Percentiles rank a stretch among this genome's conserved stretches.
Evolutionary conservation across 2,888 invertebrate genomes (phyloP).

Genomic region (Acholoe squamosa): DNA sequence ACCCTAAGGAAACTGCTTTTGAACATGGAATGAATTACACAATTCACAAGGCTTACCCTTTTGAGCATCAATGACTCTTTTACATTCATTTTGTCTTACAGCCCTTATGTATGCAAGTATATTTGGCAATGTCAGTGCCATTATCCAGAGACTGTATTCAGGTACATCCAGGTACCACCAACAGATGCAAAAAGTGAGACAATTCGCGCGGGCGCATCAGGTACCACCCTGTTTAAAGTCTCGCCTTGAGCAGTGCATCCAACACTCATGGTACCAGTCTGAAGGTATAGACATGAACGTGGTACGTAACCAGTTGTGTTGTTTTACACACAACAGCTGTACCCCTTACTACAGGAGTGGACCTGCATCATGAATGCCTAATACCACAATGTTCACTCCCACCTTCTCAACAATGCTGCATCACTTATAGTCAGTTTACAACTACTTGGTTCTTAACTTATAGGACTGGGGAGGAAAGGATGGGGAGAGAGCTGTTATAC

Average conservation of each 20-base stretch:
- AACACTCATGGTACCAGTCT: constrained; percentile 99
- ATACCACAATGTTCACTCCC: not conserved
- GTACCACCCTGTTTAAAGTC: constrained; percentile 98
- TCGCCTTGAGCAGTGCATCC: constrained; percentile 98
- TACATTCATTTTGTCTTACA: constrained; percentile 82
- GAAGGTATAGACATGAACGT: constrained; percentile 94
- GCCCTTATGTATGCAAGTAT: constrained; percentile 99
- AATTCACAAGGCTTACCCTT: too few species aligned
- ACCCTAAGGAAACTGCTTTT: too few species aligned
- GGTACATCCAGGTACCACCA: constrained; percentile 99
- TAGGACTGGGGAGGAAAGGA: too few species aligned
- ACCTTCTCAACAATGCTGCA: not conserved
- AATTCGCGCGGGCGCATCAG: constrained; percentile 99
- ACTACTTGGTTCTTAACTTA: too few species aligned
- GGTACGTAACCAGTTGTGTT: constrained; percentile 46
- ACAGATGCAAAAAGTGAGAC: constrained; percentile 97
- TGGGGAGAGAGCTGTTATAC: too few species aligned
- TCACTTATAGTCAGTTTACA: not conserved
- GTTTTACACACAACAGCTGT: not conserved
- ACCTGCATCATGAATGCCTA: not conserved
- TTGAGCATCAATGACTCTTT: not conserved
- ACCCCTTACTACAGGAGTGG: not conserved
- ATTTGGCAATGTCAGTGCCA: constrained; percentile 99
- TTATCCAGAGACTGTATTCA: constrained; percentile 98
- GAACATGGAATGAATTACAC: too few species aligned